Conservation (phyloP, 2,888 invertebrate genomes). For the Entomobrya multifasciata region DNA sequence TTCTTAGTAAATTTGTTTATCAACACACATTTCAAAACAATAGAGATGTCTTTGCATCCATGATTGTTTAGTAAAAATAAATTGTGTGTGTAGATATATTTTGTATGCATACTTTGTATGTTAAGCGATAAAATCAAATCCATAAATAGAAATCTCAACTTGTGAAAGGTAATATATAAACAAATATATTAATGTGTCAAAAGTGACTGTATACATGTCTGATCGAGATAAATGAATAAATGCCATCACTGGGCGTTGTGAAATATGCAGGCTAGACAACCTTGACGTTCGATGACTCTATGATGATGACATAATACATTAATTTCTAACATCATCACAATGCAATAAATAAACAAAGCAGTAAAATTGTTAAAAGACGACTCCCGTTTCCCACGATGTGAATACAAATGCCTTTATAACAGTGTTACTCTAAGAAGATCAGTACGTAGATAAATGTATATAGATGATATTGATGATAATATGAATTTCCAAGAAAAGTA, state of each 20-base stretch:
- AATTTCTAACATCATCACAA: constrained; percentile 51
- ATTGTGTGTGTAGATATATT: too few relatives aligned
- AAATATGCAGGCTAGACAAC: constrained; percentile 55
- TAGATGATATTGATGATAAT: not conserved
- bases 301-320: constrained; percentile 67
- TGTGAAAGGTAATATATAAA: not conserved
- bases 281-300: constrained; percentile 62
- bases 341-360: constrained; percentile 62
- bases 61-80: too few relatives aligned
- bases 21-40: constrained; percentile 34
- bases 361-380: constrained; percentile 67
- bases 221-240: constrained; percentile 8
- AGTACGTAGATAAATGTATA: too few relatives aligned
- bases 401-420: not conserved
- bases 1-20: constrained; percentile 46
- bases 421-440: not conserved
- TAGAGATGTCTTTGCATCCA: not conserved
- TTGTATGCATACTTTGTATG: not conserved
- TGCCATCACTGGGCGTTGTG: constrained; percentile 69
- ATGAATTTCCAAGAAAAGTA: not conserved
- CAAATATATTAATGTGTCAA: not conserved
- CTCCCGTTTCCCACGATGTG: constrained; percentile 78
- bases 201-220: not conserved
- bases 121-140: constrained; percentile 41
- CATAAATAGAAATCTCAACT: not conserved